Base-by-base conservation (phyloP, 2,797 vertebrate species). In the Babyrousa celebensis region DNA sequence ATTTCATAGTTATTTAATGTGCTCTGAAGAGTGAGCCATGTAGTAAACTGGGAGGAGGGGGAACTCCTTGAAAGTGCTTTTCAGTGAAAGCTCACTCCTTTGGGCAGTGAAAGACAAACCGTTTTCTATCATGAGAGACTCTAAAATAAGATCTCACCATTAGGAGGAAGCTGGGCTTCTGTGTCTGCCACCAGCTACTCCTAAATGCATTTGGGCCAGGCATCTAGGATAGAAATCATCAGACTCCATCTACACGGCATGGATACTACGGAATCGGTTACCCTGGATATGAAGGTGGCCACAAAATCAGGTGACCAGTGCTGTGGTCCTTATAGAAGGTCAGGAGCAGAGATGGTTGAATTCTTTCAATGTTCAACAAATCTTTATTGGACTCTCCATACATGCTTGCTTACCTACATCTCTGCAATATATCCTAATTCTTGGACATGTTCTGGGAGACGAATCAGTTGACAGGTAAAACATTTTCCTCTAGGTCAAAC, bases 381-480 rank as follows among this genome's bases (percentile, higher is more conserved):
- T 27, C 12, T 95, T 85, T 75, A 68, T 18, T 70, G 2, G 56
- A 43, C 1, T 90, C n/a, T 3, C n/a, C 3, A 14, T 52, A 29
- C 9, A 16, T 48, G 27, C 36, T 70, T 48, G 27, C 36, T 70
- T 70, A 60, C 62, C n/a, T 92, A 29, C 3, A 48, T 83, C 12
- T 52, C 21, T 75, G 14, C 36, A 79, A 29, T 75, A 79, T 70
- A 79, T 79, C 36, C 77, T 84, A 78, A 75, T 96, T 96, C 52
- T 94, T 79, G 21, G 54, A 75, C 62, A 79, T 89, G 62, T 95
- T 97, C 80, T 86, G 89, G 63, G 92, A 93, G 63, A 93, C 96
- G 68, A 74, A 94, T 93, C 68, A 79, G 43, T 93, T 97, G 67
- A 83, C 48, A 90, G 89, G 68, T 91, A 80, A 92, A 94, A 86